Evolutionary conservation across 2,113 vertebrate species (phyloP).

Genomic region (Bubo blakistoni): DNA sequence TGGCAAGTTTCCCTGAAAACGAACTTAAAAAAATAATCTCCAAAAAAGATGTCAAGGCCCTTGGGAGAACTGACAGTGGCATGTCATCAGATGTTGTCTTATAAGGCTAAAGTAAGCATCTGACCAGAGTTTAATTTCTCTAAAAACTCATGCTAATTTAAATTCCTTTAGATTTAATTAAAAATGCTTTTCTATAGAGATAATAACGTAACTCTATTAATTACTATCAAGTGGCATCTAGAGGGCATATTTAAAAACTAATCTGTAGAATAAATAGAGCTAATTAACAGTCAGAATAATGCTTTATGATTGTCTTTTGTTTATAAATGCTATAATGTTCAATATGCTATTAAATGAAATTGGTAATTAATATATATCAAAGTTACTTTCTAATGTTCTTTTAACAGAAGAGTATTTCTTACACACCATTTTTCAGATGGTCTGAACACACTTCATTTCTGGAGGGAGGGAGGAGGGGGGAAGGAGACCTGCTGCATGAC

Average conservation of each 20-base stretch:
- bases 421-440: background rate
- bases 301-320: conserved; percentile 73
- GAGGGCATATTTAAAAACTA: conserved; percentile 76
- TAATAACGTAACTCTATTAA: conserved; percentile 76
- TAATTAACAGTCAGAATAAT: conserved; percentile 76
- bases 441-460: background rate
- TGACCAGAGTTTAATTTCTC: conserved; percentile 69
- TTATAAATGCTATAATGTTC: conserved; percentile 67
- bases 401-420: background rate
- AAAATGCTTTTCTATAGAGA: conserved; percentile 74
- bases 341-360: conserved; percentile 53
- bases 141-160: conserved; percentile 73
- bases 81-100: conserved; percentile 45
- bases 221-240: conserved; percentile 78
- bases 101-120: conserved; percentile 58
- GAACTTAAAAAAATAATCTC: conserved; percentile 37
- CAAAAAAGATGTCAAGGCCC: conserved; percentile 1
- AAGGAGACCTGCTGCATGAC: background rate
- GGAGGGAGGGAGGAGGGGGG: background rate
- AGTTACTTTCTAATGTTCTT: conserved; percentile 44
- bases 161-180: conserved; percentile 78
- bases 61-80: conserved; percentile 3
- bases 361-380: conserved; percentile 66
- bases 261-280: conserved; percentile 76
- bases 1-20: conserved; percentile 49